Evolutionary conservation across 2,888 invertebrate species (phyloP).

Genomic region (Lutraria lutraria): DNA sequence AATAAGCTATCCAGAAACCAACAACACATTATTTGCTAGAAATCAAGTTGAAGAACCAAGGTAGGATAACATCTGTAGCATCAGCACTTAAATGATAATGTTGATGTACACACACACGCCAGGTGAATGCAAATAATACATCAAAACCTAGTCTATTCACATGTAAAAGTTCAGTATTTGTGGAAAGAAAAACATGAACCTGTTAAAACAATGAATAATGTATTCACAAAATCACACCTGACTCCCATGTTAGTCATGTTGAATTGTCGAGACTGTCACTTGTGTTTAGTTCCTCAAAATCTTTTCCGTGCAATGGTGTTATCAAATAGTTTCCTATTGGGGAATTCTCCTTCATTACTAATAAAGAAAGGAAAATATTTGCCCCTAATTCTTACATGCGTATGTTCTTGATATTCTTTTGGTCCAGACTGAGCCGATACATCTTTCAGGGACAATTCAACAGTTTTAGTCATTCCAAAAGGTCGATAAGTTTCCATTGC

Average conservation of each 20-base stretch:
- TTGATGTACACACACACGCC: too few species aligned
- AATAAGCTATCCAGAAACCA: too few species aligned
- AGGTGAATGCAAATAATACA: too few species aligned
- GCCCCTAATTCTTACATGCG: conserved; percentile 48
- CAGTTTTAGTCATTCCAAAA: conserved; percentile 40
- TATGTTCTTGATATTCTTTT: not conserved
- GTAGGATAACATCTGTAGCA: too few species aligned
- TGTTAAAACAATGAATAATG: too few species aligned
- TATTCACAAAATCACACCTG: too few species aligned
- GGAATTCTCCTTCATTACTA: conserved; percentile 41
- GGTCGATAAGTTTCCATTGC: conserved; percentile 45
- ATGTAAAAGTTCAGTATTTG: too few species aligned
- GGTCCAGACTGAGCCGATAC: conserved; percentile 47
- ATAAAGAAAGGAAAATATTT: conserved; percentile 31
- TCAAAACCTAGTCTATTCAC: too few species aligned
- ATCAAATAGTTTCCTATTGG: conserved; percentile 50
- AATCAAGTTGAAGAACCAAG: too few species aligned
- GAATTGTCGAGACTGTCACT: not conserved
- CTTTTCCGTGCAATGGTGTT: conserved; percentile 48
- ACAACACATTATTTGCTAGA: too few species aligned
- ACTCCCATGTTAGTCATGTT: not conserved
- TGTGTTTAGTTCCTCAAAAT: not conserved
- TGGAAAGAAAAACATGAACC: too few species aligned
- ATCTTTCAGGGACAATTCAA: conserved; percentile 45
- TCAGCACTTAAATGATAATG: too few species aligned